phyloP scores from a whole-genome alignment of 2,797 vertebrate genomes.

The Anabacerthia variegaticeps region DNA sequence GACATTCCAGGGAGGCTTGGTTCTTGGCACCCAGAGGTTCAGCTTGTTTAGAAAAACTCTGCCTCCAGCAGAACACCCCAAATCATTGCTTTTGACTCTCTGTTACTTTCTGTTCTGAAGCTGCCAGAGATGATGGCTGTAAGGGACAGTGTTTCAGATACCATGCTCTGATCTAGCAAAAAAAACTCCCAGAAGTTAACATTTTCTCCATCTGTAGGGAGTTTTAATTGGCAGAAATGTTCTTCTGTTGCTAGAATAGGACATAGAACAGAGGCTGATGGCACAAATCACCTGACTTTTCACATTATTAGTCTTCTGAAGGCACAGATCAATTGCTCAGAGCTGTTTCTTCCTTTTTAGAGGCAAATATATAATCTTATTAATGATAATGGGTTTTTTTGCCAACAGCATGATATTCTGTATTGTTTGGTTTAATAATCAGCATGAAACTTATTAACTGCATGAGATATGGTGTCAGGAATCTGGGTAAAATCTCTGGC shows the following conservation, averaged over 20 bases:
- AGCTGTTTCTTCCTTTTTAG: conserved; percentile 43
- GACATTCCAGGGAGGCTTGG: not conserved
- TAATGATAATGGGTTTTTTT: conserved; percentile 38
- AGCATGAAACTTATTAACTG: conserved; percentile 60
- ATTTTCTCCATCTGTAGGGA: not conserved
- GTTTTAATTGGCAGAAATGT: not conserved
- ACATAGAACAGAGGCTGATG: not conserved
- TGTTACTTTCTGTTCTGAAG: not conserved
- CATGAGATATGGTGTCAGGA: conserved; percentile 11
- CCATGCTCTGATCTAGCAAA: not conserved
- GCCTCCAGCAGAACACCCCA: not conserved
- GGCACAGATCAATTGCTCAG: conserved; percentile 12
- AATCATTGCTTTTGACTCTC: not conserved
- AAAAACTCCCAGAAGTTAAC: not conserved
- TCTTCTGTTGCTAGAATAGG: not conserved
- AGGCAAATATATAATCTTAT: conserved; percentile 49
- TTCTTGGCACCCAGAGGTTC: not conserved
- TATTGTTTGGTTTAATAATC: conserved; percentile 55
- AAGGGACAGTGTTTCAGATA: not conserved
- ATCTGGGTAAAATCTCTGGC: conserved; percentile 54
- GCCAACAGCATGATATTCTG: conserved; percentile 35
- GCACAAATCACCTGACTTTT: conserved; percentile 18
- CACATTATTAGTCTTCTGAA: conserved; percentile 32
- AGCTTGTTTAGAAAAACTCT: not conserved
- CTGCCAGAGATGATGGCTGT: not conserved